A percentile compares a stretch with the other conserved stretches of the same genome.
These are phyloP conservation scores for Megaleporinus macrocephalus DNA, from an alignment of 2,113 vertebrate species.

Conservation along the genomic window DNA sequence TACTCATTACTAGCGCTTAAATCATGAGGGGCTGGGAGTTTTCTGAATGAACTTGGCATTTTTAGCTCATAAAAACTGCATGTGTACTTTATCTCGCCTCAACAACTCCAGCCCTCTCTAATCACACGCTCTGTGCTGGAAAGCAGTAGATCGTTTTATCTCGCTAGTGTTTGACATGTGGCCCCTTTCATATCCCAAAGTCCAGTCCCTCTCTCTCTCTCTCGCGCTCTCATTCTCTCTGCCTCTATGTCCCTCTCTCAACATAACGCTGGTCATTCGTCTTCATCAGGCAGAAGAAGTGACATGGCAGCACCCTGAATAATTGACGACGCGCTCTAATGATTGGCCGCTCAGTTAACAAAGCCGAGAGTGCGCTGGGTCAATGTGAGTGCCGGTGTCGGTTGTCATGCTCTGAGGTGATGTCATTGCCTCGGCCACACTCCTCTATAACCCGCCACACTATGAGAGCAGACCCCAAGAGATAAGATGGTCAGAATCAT, in stretches of 20 bases:
- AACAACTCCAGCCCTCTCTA: constrained; percentile 3
- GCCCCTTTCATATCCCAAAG: constrained; percentile 16
- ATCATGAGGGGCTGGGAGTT: too few relatives aligned
- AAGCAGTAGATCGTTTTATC: constrained; percentile 30
- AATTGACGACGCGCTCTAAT: constrained; percentile 62
- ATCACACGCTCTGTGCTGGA: constrained; percentile 36
- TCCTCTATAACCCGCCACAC: constrained; percentile 32
- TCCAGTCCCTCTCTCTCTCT: constrained; percentile 6
- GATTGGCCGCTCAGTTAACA: constrained; percentile 65
- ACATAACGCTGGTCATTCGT: constrained; percentile 19
- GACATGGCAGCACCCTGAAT: constrained; percentile 59
- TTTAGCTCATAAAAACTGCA: not conserved
- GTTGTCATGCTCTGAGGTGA: constrained; percentile 56
- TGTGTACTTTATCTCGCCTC: constrained; percentile 27
- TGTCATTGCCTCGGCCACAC: constrained; percentile 52
- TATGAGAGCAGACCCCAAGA: constrained; percentile 6
- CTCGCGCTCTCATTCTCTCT: not conserved
- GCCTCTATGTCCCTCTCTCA: not conserved
- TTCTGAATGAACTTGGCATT: not conserved
- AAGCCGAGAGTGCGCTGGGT: constrained; percentile 53
- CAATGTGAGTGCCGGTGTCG: constrained; percentile 56
- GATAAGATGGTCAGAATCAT: not conserved
- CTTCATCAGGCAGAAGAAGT: constrained; percentile 60
- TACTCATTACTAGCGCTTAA: too few relatives aligned
- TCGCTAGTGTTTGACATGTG: constrained; percentile 29